These are phyloP conservation scores for Morpho deidamia DNA, from an alignment of 2,888 invertebrate species.

Conservation along the genomic window DNA sequence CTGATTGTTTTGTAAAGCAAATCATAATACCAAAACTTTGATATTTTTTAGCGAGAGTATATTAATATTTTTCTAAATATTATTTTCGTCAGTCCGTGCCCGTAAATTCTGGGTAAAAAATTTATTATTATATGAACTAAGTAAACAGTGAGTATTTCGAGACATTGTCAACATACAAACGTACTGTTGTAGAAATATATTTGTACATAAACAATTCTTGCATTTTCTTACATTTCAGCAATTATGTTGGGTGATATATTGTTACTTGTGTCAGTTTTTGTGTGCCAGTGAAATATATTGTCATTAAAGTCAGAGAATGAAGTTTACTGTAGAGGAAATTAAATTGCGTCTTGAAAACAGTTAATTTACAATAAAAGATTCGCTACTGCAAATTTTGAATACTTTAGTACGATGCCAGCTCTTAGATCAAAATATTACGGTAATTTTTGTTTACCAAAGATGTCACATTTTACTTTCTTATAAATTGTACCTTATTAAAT, in stretches of 20 bases:
- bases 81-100: too few species aligned
- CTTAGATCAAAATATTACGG: too few species aligned
- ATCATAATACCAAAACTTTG: too few species aligned
- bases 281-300: neutral
- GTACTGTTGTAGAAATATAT: conserved; percentile 5
- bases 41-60: too few species aligned
- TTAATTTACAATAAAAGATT: neutral
- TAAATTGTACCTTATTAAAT: too few species aligned
- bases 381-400: neutral
- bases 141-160: too few species aligned
- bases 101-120: too few species aligned
- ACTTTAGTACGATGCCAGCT: neutral
- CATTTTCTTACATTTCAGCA: conserved; percentile 2
- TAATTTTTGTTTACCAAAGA: too few species aligned
- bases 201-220: neutral
- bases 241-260: conserved; percentile 9
- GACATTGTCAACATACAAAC: neutral
- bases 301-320: conserved; percentile 3
- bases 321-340: conserved; percentile 3
- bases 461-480: too few species aligned
- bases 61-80: too few species aligned
- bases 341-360: neutral
- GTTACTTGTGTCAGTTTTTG: conserved; percentile 5
- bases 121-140: neutral
- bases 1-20: too few species aligned